Percentiles rank a stretch among this genome's conserved stretches.
These are phyloP conservation scores for Epiblema foenella DNA, from an alignment of 2,888 invertebrate species.

Conservation along the genomic window DNA sequence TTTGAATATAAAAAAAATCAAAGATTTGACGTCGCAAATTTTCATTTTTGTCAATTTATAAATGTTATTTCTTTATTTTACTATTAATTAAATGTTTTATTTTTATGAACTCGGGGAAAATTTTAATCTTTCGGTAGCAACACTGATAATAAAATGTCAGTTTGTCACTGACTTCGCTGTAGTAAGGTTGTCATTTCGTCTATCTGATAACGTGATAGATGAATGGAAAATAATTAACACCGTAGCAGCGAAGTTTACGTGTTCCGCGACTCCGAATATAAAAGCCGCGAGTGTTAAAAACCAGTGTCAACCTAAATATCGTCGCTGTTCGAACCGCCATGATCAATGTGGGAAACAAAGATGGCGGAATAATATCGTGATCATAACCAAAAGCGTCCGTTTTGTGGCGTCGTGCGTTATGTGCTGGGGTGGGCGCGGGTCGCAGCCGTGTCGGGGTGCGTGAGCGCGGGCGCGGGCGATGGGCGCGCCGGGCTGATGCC, in stretches of 20 bases:
- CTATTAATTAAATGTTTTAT: background rate
- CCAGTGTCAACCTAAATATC: conserved; percentile 59
- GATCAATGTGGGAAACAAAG: conserved; percentile 85
- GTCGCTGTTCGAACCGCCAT: conserved; percentile 74
- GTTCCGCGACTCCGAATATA: conserved; percentile 56
- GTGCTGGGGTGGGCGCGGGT: conserved; percentile 73
- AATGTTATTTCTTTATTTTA: background rate
- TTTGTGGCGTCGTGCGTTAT: conserved; percentile 77
- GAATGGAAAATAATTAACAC: conserved; percentile 80
- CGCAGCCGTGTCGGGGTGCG: conserved; percentile 80
- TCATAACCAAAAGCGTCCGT: conserved; percentile 77
- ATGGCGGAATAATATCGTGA: conserved; percentile 85
- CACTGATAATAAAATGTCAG: conserved; percentile 63
- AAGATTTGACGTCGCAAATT: no score
- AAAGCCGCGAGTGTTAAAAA: conserved; percentile 59
- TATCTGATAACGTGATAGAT: conserved; percentile 78
- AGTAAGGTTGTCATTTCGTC: conserved; percentile 82
- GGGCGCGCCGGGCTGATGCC: conserved; percentile 84
- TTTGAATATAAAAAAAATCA: background rate
- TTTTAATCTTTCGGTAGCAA: conserved; percentile 19
- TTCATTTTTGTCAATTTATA: background rate
- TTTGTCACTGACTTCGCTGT: conserved; percentile 83
- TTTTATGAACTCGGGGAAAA: conserved; percentile 1
- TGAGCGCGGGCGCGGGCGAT: conserved; percentile 71
- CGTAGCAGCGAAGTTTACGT: conserved; percentile 69